Evolutionary conservation across 2,888 invertebrate species (phyloP).

Genomic region (Protonemura montana): DNA sequence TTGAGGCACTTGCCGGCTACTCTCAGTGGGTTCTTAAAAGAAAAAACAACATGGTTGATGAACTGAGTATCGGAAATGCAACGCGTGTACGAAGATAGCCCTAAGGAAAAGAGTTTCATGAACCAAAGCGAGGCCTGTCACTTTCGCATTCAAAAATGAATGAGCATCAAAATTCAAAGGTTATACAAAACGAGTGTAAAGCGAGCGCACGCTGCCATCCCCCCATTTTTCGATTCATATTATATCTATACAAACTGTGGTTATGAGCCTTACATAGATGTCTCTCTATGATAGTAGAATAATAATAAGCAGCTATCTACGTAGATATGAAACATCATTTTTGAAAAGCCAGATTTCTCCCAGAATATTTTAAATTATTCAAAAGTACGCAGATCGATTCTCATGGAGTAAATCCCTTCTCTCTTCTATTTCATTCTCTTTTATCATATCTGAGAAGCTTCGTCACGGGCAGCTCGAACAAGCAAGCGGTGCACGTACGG

Average conservation of each 20-base stretch:
- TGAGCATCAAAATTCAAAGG: conserved; percentile 12
- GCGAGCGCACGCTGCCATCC: neutral
- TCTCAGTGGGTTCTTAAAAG: neutral
- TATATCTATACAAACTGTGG: conserved; percentile 4
- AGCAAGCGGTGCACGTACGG: neutral
- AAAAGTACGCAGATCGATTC: conserved; percentile 35
- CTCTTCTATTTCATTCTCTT: neutral
- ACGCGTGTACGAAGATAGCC: neutral
- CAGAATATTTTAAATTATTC: conserved; percentile 40
- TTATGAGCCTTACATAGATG: neutral
- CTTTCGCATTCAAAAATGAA: conserved; percentile 12
- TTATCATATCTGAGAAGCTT: neutral
- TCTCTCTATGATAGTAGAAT: conserved; percentile 7
- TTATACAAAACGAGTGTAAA: neutral
- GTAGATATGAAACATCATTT: conserved; percentile 16
- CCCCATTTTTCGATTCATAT: neutral
- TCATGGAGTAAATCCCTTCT: conserved; percentile 23
- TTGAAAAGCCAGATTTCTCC: conserved; percentile 21
- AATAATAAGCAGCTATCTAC: neutral
- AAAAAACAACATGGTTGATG: too few relatives aligned
- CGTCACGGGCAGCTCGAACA: neutral
- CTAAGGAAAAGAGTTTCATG: neutral
- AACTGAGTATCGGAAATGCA: too few relatives aligned
- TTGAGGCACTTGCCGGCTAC: neutral
- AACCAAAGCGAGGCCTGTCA: neutral